These are phyloP conservation scores for Hypotaenidia okinawae DNA, from an alignment of 2,797 vertebrate species.

Conservation along the genomic window DNA sequence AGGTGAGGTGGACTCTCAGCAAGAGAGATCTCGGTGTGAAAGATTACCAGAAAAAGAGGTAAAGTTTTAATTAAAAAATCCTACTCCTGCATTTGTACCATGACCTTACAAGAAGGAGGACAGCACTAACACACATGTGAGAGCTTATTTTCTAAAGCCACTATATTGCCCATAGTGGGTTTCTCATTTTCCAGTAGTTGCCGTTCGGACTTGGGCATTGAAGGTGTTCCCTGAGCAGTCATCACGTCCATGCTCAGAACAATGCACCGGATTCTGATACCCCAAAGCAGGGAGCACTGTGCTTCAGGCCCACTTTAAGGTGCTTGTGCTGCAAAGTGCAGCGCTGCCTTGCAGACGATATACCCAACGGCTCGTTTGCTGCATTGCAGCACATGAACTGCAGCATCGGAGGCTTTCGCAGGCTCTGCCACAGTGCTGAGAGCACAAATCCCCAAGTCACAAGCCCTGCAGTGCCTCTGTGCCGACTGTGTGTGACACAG, in stretches of 20 bases:
- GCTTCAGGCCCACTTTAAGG: background rate
- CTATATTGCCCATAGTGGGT: fast-evolving
- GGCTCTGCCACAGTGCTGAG: background rate
- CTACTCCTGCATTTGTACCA: background rate
- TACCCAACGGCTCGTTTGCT: slow-evolving; percentile 20
- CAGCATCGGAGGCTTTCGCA: background rate
- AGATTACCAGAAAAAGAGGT: background rate
- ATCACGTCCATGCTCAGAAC: background rate
- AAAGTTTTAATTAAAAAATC: background rate
- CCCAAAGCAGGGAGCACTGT: background rate
- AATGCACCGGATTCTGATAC: fast-evolving
- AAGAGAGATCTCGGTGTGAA: background rate
- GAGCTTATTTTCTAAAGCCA: background rate
- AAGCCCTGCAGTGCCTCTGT: background rate
- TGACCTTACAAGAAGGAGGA: background rate
- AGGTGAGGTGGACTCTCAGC: background rate
- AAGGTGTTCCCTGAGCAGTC: background rate
- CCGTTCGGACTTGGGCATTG: background rate
- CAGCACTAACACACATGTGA: background rate
- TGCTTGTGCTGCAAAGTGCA: background rate
- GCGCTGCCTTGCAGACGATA: background rate
- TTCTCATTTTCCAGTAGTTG: background rate
- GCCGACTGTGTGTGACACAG: background rate
- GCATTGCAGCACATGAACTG: slow-evolving; percentile 52
- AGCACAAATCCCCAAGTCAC: background rate